These are phyloP conservation scores for Lerema accius DNA, from an alignment of 1,140 invertebrate species.

Conservation along the genomic window DNA sequence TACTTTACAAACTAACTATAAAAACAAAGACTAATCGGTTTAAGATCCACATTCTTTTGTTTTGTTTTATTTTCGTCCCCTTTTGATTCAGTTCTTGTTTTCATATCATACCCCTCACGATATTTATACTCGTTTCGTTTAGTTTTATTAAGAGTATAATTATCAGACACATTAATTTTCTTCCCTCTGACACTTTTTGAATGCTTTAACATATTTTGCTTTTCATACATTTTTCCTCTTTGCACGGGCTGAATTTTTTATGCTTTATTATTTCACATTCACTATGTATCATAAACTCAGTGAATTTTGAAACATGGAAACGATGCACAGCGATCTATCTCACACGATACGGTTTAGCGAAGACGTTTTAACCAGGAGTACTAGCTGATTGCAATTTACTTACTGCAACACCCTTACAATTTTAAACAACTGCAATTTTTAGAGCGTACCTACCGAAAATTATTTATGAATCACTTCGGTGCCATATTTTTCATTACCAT, in stretches of 20 bases:
- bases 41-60: conserved; percentile 64
- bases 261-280: conserved; percentile 75
- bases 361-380: conserved; percentile 40
- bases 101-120: conserved; percentile 44
- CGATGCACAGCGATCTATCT: conserved; percentile 64
- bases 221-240: conserved; percentile 76
- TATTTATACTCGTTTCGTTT: conserved; percentile 58
- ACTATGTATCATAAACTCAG: conserved; percentile 75
- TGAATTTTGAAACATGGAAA: conserved; percentile 57
- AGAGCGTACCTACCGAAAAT: conserved; percentile 8
- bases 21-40: conserved; percentile 68
- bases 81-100: conserved; percentile 40
- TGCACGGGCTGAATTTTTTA: conserved; percentile 80
- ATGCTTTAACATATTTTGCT: conserved; percentile 80
- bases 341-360: conserved; percentile 57
- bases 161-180: conserved; percentile 61
- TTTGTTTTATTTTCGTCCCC: conserved; percentile 55
- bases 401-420: conserved; percentile 34
- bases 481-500: conserved; percentile 59
- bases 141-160: conserved; percentile 56
- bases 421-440: conserved; percentile 22
- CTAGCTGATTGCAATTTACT: conserved; percentile 23
- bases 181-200: conserved; percentile 74
- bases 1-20: conserved; percentile 67
- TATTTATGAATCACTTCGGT: conserved; percentile 40